Conservation (phyloP, 2,113 vertebrate genomes). For the Boulengeromyrus knoepffleri region DNA sequence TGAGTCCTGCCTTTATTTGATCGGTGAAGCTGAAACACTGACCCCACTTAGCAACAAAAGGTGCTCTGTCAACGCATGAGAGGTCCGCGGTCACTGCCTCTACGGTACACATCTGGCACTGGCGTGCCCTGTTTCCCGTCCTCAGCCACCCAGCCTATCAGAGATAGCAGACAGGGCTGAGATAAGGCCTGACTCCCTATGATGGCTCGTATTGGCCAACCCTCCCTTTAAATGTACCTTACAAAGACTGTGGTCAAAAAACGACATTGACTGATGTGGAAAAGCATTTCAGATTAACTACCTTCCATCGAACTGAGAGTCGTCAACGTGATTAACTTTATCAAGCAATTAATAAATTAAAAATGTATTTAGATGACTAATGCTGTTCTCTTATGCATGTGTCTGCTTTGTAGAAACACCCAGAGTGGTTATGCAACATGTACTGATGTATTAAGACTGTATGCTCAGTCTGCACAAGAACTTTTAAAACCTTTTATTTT, state of each 20-base stretch:
- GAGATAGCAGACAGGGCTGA: not conserved
- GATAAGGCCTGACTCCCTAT: not conserved
- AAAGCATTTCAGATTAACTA: not conserved
- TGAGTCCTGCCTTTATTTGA: constrained; percentile 13
- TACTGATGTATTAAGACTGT: not conserved
- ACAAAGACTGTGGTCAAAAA: not conserved
- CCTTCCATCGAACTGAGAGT: not conserved
- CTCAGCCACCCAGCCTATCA: not conserved
- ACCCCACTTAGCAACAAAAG: not conserved
- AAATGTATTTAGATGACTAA: not conserved
- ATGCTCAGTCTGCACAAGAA: not conserved
- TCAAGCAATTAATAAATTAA: not conserved
- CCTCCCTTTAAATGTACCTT: not conserved
- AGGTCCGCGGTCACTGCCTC: not conserved
- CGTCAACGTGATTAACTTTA: not conserved
- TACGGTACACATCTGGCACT: not conserved
- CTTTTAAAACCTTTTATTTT: not conserved
- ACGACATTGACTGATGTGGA: not conserved
- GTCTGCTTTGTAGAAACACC: not conserved
- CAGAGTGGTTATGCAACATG: not conserved
- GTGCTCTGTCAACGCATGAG: not conserved
- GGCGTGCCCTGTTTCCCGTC: not conserved
- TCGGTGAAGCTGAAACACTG: not conserved
- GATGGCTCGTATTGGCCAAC: not conserved
- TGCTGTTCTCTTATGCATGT: not conserved